Base-by-base conservation (phyloP, 1,140 invertebrate species). In the Nylanderia fulva region DNA sequence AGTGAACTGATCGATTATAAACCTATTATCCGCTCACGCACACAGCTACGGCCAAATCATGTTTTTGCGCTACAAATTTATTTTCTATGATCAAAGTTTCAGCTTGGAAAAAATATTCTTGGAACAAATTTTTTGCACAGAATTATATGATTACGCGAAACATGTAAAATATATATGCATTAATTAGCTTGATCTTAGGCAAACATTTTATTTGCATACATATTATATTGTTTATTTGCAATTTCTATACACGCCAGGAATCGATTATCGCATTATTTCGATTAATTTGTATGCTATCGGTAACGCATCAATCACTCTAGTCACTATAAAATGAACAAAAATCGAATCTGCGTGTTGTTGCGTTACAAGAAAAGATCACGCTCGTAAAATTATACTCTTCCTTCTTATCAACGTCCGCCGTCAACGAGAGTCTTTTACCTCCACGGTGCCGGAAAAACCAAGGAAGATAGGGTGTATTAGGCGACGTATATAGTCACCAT, bases 301-400 rank as follows among this genome's bases (percentile, higher is more conserved):
- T 33, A n/a, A 6, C 58, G 2, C 13, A 61, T 1, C 13, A 29
- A n/a, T 72, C 33, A 58, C 2, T 24, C n/a, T 58, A 21, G 29
- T 52, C 27, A 52, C n/a, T 29, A 27, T 4, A 39, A 45, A 29
- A 18, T 8, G 18, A 52, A 27, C n/a, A 18, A 21, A 66, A 39
- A 3, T 60, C 4, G 2, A 13, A 52, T n/a, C 56, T 86, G 58
- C 86, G 77, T 90, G 69, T 68, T 69, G 54, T 86, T 72, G 90
- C 85, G 82, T 91, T 69, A 90, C 85, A 83, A 80, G 76, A 88
- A 61, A 85, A 91, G 85, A 91, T 91, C 86, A 80, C 84, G 77
- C 69, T 52, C 76, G 69, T 88, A 84, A 90, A 83, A 79, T 86
- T 91, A 84, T 83, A 84, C 61, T 61, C 63, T 82, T 82, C 27